Evolutionary conservation across 2,113 vertebrate genomes (phyloP), one percentile per base, ranked within the genome.

Genomic region (Hypocryptadius cinnamomeus): DNA sequence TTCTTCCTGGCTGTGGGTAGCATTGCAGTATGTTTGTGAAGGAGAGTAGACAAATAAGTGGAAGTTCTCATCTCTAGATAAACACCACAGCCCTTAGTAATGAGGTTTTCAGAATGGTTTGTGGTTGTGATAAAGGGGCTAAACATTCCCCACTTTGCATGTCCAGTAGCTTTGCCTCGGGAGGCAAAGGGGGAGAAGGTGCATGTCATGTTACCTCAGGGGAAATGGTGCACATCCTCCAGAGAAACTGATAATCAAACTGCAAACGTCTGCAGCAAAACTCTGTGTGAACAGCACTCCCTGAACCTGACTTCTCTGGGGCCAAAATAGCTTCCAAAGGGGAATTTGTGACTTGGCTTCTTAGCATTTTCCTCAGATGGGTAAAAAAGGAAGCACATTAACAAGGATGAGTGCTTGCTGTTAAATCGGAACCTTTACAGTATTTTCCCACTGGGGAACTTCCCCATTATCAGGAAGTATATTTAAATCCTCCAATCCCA

Each of bases 161-260:
- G 76, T 90, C 39, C 2, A 12, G 40, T 71, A 51, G 50, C 51
- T 84, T 81, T 79, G 10, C 44, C 48, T 87, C 0, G 0, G 10
- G 44, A 90, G 51, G 48, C 44, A 74, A 31, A 87, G 70, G 40
- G 15, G 48, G 37, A 81, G 64, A 87, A 77, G 1, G 28, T 42
- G 9, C 8, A 5, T 6, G 35, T 85, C 2, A 0, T 21, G 37
- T 83, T 86, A 66, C 72, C 56, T 83, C 61, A 54, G 71, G 63
- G 95, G 92, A 90, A 93, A 79, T 74, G 20, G 79, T 82, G 87
- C 65, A 27, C 66, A 48, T 93, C 79, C 83, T 90, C 44, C 63
- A 47, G 83, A 68, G 73, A 71, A 80, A 48, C 51, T 80, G 88
- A 27, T 81, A 71, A 86, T 22, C 59, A 74, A 81, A 53, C 83